Evolutionary conservation across 2,888 invertebrate species (phyloP).

Genomic region (Drosophila mimica): DNA sequence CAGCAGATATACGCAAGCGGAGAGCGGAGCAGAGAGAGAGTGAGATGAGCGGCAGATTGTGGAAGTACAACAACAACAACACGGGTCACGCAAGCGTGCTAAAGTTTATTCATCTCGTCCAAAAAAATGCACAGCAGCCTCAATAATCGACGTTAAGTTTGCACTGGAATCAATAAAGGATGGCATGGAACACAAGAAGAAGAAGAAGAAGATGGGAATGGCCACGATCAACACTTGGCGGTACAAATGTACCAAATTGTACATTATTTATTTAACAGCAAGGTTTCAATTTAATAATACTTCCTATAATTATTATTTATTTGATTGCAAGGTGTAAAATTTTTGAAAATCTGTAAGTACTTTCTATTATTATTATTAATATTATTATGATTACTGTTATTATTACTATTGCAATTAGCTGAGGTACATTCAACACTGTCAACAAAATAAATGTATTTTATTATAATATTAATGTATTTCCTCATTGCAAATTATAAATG

Average conservation of each 20-base stretch:
- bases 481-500: too few relatives aligned
- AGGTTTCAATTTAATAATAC: not conserved
- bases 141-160: slow-evolving; percentile 58
- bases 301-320: not conserved
- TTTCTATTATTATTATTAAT: not conserved
- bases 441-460: too few relatives aligned
- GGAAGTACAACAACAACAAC: slow-evolving; percentile 31
- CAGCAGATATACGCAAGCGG: slow-evolving; percentile 6
- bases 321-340: not conserved
- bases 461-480: too few relatives aligned
- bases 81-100: slow-evolving; percentile 74
- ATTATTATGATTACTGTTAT: not conserved
- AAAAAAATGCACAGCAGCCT: slow-evolving; percentile 62
- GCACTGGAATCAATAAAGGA: slow-evolving; percentile 7
- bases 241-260: not conserved
- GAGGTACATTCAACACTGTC: not conserved
- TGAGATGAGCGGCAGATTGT: slow-evolving; percentile 24
- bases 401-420: not conserved
- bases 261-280: not conserved
- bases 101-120: slow-evolving; percentile 73
- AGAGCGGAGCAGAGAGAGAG: slow-evolving; percentile 12
- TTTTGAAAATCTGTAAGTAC: not conserved
- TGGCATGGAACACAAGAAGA: not conserved
- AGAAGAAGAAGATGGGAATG: slow-evolving; percentile 16
- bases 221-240: not conserved